Evolutionary conservation across 2,113 vertebrate genomes (phyloP).

Genomic region (Elephantulus edwardii): DNA sequence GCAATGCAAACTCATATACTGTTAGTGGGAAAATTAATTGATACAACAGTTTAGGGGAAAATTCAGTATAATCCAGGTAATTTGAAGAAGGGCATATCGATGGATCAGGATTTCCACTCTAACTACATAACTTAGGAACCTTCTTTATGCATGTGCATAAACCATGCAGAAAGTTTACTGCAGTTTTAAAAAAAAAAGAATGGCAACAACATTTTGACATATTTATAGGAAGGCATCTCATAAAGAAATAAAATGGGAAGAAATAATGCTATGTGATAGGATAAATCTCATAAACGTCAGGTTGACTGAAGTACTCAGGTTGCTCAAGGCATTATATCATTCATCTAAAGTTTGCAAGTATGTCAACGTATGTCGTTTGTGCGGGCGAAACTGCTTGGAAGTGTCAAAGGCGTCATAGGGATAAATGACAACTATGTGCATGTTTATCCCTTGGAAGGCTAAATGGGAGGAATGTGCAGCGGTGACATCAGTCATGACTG

Average conservation of each 20-base stretch:
- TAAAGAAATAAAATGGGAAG: not conserved
- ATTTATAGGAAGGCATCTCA: not conserved
- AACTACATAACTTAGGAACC: not conserved
- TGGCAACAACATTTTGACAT: not conserved
- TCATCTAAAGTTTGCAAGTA: constrained; percentile 19
- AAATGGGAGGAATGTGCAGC: not conserved
- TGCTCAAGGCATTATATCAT: not conserved
- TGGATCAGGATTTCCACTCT: not conserved
- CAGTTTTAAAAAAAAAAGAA: not conserved
- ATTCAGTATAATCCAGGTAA: not conserved
- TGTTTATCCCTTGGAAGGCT: not conserved
- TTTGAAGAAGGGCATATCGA: not conserved
- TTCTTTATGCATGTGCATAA: not conserved
- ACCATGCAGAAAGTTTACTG: not conserved
- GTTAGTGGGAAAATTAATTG: not conserved
- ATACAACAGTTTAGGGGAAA: not conserved
- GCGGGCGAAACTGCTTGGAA: not conserved
- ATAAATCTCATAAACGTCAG: not conserved
- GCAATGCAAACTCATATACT: not conserved
- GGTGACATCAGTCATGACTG: not conserved
- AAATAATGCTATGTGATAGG: not conserved
- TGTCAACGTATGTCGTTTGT: not conserved
- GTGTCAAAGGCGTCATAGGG: not conserved
- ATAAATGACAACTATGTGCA: not conserved
- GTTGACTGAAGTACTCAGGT: constrained; percentile 3